Evolutionary conservation across 2,888 invertebrate genomes (phyloP), one percentile per base, ranked within the genome.

Genomic region (Dysmachus trigonus): DNA sequence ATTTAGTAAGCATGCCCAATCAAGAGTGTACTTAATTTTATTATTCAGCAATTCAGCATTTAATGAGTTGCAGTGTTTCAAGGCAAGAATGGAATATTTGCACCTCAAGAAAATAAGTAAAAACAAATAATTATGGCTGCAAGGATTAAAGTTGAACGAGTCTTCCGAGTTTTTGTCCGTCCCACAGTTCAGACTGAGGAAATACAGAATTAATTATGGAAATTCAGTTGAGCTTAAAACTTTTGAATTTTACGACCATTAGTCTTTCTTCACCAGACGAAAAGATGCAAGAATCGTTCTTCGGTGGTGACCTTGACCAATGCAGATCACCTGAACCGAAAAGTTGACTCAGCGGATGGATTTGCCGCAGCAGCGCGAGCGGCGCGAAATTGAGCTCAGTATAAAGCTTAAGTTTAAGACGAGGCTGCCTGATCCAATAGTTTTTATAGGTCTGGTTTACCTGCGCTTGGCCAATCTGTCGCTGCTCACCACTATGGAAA

Each of bases 271-370:
- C 10, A n/a, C 76, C 76, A 76, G 76, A 76, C 76, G 76, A 76
- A n/a, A n/a, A 76, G 38, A 76, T 76, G 76, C 76, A 76, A 76
- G 38, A 76, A 81, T 53, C 31, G n/a, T 15, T 72, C 71, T 72
- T 41, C 10, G 10, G 72, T n/a, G 10, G 72, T 41, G 72, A 83
- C 83, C 83, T 83, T 83, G 83, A 83, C 83, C 72, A 72, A 83
- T 83, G 83, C 83, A 83, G 71, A 83, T 83, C 72, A 83, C 72
- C 83, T 83, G 83, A 83, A 83, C 83, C 83, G 83, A 83, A 83
- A 71, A 72, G 79, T 79, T 79, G 79, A 79, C 79, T 79, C 79
- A 79, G 51, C 79, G 33, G 10, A 31, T 79, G 51, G 51, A 30
- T 30, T 51, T n/a, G 51, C 79, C 27, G 53, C 47, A 27, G 27